phyloP scores from a whole-genome alignment of 2,113 vertebrate species.

The Ardeotis arabs region DNA sequence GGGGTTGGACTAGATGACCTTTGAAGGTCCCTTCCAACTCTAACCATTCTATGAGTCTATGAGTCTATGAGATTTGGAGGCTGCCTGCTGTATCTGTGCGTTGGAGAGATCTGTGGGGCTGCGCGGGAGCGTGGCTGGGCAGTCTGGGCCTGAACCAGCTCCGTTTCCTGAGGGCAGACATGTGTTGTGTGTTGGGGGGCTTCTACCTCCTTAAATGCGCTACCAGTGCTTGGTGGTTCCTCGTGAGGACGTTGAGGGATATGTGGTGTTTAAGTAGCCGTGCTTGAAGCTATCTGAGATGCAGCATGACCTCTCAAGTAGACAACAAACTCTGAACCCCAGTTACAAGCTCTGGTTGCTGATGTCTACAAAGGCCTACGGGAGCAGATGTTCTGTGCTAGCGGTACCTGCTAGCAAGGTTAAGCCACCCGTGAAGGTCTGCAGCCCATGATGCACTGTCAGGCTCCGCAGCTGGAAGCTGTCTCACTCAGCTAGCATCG shows the following conservation, averaged over 20 bases:
- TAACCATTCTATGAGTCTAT: no score
- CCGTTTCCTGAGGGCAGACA: accelerated
- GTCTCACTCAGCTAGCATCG: background rate
- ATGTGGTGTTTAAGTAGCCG: accelerated
- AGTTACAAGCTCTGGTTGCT: background rate
- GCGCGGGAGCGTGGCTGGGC: background rate
- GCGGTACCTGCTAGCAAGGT: background rate
- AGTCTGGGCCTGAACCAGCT: accelerated
- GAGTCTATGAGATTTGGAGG: background rate
- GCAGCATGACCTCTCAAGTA: background rate
- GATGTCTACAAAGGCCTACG: background rate
- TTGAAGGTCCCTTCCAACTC: no score
- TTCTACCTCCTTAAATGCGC: background rate
- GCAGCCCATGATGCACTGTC: background rate
- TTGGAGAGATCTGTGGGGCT: background rate
- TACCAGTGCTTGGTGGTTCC: accelerated
- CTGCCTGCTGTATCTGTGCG: background rate
- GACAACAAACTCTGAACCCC: background rate
- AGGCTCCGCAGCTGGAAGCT: background rate
- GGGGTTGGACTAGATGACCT: no score
- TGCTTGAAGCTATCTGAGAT: background rate
- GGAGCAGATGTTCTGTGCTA: background rate
- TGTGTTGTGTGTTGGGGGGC: accelerated
- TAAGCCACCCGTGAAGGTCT: background rate
- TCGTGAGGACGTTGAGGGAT: background rate